Conservation (phyloP, 2,113 vertebrate genomes). For the Redunca redunca region DNA sequence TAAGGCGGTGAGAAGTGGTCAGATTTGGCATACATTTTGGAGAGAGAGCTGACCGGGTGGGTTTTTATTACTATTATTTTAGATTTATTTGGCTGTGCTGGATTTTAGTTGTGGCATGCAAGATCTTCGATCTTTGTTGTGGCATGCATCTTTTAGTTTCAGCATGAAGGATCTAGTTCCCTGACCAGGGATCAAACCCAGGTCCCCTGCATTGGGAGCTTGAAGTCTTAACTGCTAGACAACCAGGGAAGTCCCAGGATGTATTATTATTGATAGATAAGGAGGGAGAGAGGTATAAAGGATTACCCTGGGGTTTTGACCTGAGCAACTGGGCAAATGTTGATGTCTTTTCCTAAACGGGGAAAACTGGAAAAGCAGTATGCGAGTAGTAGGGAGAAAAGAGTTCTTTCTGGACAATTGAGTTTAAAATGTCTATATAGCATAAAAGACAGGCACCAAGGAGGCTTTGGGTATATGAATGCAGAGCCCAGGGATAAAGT, state of each 20-base stretch:
- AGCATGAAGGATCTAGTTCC: neutral
- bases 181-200: neutral
- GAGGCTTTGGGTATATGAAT: neutral
- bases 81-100: neutral
- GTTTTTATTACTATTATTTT: neutral
- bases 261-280: neutral
- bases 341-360: neutral
- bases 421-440: neutral
- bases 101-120: neutral
- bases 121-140: neutral
- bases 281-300: neutral
- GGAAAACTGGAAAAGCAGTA: neutral
- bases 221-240: neutral
- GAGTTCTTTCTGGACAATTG: neutral
- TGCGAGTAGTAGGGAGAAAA: neutral
- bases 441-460: neutral
- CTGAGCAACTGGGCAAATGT: neutral
- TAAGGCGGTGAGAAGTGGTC: neutral
- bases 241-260: neutral
- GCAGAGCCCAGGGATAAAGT: neutral
- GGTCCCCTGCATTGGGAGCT: neutral
- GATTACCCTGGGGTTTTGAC: neutral
- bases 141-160: neutral
- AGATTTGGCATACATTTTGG: neutral
- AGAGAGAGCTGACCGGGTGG: neutral